Percentiles rank a stretch among this genome's conserved stretches.
These are phyloP conservation scores for Agriotes lineatus DNA, from an alignment of 2,888 invertebrate species.

Conservation along the genomic window DNA sequence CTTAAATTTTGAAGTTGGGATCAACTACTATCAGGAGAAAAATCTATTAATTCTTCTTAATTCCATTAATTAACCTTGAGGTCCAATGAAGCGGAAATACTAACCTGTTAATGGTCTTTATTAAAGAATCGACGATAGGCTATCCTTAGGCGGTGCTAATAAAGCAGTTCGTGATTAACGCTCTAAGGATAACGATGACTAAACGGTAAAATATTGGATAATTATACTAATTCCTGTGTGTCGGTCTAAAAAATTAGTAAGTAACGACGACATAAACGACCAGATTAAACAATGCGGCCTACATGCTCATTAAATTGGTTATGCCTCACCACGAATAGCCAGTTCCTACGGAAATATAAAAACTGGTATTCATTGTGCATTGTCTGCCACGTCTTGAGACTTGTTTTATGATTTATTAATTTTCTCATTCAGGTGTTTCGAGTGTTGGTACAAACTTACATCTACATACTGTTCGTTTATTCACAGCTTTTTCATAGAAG, in stretches of 20 bases:
- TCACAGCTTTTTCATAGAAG: background rate
- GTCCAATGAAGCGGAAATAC: no score
- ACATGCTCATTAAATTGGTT: slow-evolving; percentile 16
- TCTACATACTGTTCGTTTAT: background rate
- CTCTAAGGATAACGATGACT: no score
- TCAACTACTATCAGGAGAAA: no score
- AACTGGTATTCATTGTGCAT: slow-evolving; percentile 18
- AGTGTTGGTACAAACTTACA: no score
- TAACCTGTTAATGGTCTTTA: no score
- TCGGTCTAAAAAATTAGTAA: slow-evolving; percentile 6
- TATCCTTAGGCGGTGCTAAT: no score
- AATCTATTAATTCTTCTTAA: no score
- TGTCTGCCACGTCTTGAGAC: slow-evolving; percentile 9
- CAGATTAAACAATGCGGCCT: slow-evolving; percentile 14
- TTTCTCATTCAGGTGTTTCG: slow-evolving; percentile 2
- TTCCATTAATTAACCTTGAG: no score
- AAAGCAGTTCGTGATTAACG: no score
- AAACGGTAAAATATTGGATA: background rate
- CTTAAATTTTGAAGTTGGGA: no score
- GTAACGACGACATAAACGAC: background rate
- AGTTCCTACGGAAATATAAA: slow-evolving; percentile 20
- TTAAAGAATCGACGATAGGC: no score
- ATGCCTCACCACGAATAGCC: background rate
- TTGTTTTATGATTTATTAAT: slow-evolving; percentile 16
- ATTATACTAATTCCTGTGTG: slow-evolving; percentile 10